phyloP scores from a whole-genome alignment of 2,113 vertebrate genomes.

The Ailurus styani region DNA sequence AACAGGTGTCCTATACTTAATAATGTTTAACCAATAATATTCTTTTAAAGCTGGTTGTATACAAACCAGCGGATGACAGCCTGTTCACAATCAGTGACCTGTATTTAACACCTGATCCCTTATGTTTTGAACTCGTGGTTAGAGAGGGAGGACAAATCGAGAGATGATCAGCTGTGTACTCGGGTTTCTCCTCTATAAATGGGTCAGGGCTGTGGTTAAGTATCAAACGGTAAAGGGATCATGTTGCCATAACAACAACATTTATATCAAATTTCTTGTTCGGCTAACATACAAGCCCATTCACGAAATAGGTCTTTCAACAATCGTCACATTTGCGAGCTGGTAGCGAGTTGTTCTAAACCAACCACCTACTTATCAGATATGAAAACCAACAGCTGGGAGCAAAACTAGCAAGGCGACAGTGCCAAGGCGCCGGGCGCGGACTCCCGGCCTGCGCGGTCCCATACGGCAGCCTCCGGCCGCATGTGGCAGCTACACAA shows the following conservation, averaged over 20 bases:
- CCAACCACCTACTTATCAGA: neutral
- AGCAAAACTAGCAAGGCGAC: neutral
- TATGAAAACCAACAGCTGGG: neutral
- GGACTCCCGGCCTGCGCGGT: fast-evolving
- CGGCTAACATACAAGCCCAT: neutral
- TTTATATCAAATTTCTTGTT: neutral
- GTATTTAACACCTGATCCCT: neutral
- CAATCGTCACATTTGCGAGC: neutral
- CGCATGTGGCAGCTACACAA: fast-evolving
- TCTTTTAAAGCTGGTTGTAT: neutral
- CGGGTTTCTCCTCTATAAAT: neutral
- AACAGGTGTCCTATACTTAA: neutral
- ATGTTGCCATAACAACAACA: neutral
- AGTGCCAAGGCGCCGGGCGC: fast-evolving
- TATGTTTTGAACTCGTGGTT: neutral
- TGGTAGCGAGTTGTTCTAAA: neutral
- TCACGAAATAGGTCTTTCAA: neutral
- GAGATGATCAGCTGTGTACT: fast-evolving
- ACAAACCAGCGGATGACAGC: neutral
- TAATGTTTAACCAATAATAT: neutral
- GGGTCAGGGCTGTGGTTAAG: neutral
- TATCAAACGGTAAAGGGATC: neutral
- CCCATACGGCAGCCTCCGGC: neutral
- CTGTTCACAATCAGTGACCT: neutral
- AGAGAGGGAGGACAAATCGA: neutral